phyloP scores from a whole-genome alignment of 2,888 invertebrate species.

The Mechanitis mazaeus region DNA sequence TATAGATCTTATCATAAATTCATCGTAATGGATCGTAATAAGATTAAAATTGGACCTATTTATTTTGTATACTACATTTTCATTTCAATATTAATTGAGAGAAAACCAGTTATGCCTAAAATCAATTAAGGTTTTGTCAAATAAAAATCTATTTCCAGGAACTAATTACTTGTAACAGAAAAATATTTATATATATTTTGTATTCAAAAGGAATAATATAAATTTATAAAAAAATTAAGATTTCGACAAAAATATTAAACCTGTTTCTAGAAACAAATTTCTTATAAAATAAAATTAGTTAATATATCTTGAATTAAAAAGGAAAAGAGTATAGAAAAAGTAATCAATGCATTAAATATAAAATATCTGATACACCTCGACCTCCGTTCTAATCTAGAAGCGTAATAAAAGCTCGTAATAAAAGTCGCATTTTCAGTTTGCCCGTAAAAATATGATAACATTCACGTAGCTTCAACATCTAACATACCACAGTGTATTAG shows the following conservation, averaged over 20 bases:
- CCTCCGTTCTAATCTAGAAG: conserved; percentile 62
- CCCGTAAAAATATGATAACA: conserved; percentile 75
- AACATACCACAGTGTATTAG: conserved; percentile 2
- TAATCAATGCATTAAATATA: conserved; percentile 10
- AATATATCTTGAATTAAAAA: neutral
- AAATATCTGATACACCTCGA: conserved; percentile 23
- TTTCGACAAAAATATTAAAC: neutral
- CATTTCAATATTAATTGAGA: too few relatives aligned
- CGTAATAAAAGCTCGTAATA: conserved; percentile 70
- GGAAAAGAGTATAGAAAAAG: neutral
- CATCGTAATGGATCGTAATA: neutral
- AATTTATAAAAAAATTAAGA: too few relatives aligned
- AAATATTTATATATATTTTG: too few relatives aligned
- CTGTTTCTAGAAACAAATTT: too few relatives aligned
- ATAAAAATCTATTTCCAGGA: too few relatives aligned
- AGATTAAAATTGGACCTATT: too few relatives aligned
- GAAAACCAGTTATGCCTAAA: too few relatives aligned
- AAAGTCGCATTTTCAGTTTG: conserved; percentile 70
- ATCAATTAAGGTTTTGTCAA: too few relatives aligned
- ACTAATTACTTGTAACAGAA: too few relatives aligned
- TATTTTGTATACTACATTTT: too few relatives aligned
- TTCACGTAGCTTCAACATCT: conserved; percentile 50
- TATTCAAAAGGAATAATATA: too few relatives aligned
- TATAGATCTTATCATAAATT: neutral
- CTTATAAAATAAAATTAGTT: too few relatives aligned